Base-by-base conservation (phyloP, 2,888 invertebrate species). In the Lasioglossum calceatum region DNA sequence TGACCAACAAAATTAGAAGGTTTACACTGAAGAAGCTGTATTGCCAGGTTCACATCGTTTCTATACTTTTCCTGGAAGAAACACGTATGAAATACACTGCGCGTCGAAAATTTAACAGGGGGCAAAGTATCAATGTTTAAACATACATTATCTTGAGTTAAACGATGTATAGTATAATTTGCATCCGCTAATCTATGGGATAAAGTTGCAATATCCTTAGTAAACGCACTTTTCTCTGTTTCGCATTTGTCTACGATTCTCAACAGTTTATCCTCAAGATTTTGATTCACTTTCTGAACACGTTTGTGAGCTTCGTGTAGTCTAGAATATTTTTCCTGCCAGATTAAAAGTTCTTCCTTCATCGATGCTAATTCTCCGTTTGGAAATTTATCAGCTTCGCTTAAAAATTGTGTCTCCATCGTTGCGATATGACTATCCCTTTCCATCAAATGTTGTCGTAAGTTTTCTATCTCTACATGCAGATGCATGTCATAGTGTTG, bases 1-100 rank as follows among this genome's bases (percentile, higher is more conserved):
- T 99, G 99, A 72, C 98, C 97, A 86, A 99, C 98, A 96, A 99
- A 99, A 96, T 98, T 98, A 90, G 98, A 98, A 90, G 99, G 99
- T 94, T 99, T 99, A 95, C 99, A 99, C 95, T 99, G 99, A 79
- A 99, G 96, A 92, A 99, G 96, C 95, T 99, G 98, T 91, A 99
- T 98, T 87, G 99, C 99, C 94, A 98, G 96, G 95, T 98, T 98
- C 95, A 99, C 98, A 95, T 99, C 99, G 94, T 98, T 98, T 95
- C 98, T 98, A 95, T 98, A 99, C 93, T 98, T 97, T 94, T 99
- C 99, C 99, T 99, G 96, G 71, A 97, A 97, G 87, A 90, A 84
- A 64, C n/a, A 50, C 27, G 2, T 71, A 16, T 73, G 4, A 58
- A 58, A 61, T 1, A 14, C 7, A 14, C 19, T 64, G 27, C 12